Base-by-base conservation (phyloP, 2,113 vertebrate species). In the Parotia lawesii region DNA sequence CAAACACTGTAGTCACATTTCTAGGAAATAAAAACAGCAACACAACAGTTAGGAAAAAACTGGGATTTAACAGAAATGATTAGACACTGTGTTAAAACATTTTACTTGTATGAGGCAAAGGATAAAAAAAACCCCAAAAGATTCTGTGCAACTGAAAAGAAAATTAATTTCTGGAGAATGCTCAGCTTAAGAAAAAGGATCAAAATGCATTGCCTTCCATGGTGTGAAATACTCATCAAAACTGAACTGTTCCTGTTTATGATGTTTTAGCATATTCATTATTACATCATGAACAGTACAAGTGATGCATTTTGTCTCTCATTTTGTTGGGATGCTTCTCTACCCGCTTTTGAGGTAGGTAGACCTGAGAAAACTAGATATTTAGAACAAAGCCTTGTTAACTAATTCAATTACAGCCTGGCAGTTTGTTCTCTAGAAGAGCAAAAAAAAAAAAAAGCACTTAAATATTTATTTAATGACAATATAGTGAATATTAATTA, bases 271-370 rank as follows among this genome's bases (percentile, higher is more conserved):
- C 38, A 73, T 37, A 50, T 40, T 56, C 27, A 72, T 21, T 37
- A 27, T 35, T 57, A 57, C 4, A 9, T 85, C 38, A 72, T 17
- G 12, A 87, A 74, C 1, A 6, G n/a, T 29, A 54, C 11, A 71
- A 71, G 29, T 38, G 53, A 64, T 48, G 22, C 45, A 64, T 74
- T 62, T 98, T 98, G 98, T 99, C 98, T 47, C 97, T 99, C 88
- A 97, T 97, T 95, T 98, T 98, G 64, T 98, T 97, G 33, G 98
- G 98, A 96, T 99, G 98, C 57, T 98, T 98, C 93, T 99, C 98
- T 81, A 99, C 98, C 98, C 98, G 98, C 98, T 99, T 99, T 96
- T 98, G 98, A 91, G 98, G 98, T 45, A 98, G 96, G 94, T 98
- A 98, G 1, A 97, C 90, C 73, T 98, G 80, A 85, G 95, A 95